Base-by-base conservation (phyloP, 2,113 vertebrate genomes). In the Aspiorhynchus laticeps region DNA sequence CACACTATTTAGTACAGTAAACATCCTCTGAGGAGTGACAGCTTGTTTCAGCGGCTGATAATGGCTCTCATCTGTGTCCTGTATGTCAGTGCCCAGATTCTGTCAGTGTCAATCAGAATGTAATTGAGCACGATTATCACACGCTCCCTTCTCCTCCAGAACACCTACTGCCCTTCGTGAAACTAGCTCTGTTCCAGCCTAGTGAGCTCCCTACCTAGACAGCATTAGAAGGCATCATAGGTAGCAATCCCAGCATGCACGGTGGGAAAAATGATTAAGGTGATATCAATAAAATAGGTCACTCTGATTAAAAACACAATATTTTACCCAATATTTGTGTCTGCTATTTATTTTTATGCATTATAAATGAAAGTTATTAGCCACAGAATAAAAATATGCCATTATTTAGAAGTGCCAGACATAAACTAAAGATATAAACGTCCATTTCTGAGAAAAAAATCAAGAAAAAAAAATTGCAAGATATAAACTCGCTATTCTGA, bases 61-160 rank as follows among this genome's bases (percentile, higher is more conserved):
- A 97, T 96, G 94, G 93, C 95, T 94, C 92, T 95, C 95, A 94
- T 94, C 96, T 93, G 95, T 95, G 95, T 95, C 92, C 93, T 90
- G 88, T 94, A 95, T 97, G 97, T 97, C 96, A 96, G 95, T 95
- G 94, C 95, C 96, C 97, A 95, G 94, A 94, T 94, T 94, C 97
- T 97, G 97, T 97, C 97, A 96, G 87, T 88, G 95, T 95, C 96
- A 96, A 97, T 98, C 96, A 97, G 94, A 77, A 86, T 93, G 95
- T 96, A 94, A 94, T 97, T 96, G 95, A 94, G 92, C 88, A 91
- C 96, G 96, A 97, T 98, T 97, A 98, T 93, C 86, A 85, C 51
- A 88, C 88, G 90, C 90, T 83, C 86, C 85, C 85, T 17, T 73
- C 69, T 73, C 36, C 69, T 73, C 69, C 36, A 73, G 69, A 41